Percentiles rank a stretch among this genome's conserved stretches.
phyloP scores from a whole-genome alignment of 1,140 invertebrate genomes.

The Drosophila sulfurigaster region DNA sequence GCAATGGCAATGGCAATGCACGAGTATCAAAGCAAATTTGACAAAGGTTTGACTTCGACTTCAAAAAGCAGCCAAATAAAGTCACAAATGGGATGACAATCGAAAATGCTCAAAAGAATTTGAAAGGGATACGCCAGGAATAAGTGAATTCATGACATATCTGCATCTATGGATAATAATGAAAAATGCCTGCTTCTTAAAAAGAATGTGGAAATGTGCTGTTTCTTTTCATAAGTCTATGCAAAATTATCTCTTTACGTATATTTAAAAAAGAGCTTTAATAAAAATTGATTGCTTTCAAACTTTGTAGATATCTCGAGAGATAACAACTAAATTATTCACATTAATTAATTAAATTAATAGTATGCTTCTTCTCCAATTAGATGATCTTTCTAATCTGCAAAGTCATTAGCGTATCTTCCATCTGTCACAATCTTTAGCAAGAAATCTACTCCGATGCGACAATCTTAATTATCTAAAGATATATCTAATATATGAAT shows the following conservation, averaged over 20 bases:
- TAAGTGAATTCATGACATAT: neutral
- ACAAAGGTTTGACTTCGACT: constrained; percentile 70
- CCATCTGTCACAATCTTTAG: neutral
- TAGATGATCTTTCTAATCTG: neutral
- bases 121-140: constrained; percentile 10
- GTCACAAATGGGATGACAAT: constrained; percentile 53
- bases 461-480: neutral
- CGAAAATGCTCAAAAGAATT: constrained; percentile 27
- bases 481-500: neutral
- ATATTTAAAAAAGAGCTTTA: too few relatives aligned
- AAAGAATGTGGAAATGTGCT: neutral
- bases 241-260: too few relatives aligned
- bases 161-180: neutral
- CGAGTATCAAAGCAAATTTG: constrained; percentile 66
- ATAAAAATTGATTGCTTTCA: neutral
- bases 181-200: neutral
- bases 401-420: neutral
- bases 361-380: neutral
- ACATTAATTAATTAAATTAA: neutral
- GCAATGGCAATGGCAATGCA: constrained; percentile 48
- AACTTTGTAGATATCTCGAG: neutral
- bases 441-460: neutral
- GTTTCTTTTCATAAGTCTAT: neutral
- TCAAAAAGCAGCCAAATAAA: constrained; percentile 57
- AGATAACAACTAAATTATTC: neutral